Conservation (phyloP, 2,888 invertebrate species). For the Phragmatobia fuliginosa region DNA sequence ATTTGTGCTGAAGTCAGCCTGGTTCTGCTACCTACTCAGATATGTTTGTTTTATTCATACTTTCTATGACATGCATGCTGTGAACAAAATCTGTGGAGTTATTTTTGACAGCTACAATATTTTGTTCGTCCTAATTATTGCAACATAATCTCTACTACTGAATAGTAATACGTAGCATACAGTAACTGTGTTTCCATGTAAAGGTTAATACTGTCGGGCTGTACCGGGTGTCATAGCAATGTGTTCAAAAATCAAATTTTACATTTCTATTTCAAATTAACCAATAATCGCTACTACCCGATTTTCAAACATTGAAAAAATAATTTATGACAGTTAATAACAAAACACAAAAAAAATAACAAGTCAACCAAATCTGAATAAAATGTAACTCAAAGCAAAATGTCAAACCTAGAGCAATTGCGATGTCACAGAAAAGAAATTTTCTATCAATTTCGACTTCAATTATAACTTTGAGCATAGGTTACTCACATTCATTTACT, state of each 20-base stretch:
- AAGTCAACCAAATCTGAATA: neutral
- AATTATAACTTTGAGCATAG: neutral
- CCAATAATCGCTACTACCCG: neutral
- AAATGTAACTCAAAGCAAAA: neutral
- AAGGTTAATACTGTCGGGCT: too few species aligned
- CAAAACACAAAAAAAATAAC: neutral
- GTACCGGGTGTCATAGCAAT: too few species aligned
- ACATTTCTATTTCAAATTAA: neutral
- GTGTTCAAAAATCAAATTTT: neutral
- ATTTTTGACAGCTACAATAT: too few species aligned
- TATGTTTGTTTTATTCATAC: too few species aligned
- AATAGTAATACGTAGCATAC: too few species aligned
- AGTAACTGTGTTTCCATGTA: too few species aligned
- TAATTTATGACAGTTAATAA: neutral
- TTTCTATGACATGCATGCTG: too few species aligned
- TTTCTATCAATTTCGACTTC: conserved; percentile 1
- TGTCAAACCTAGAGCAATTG: neutral
- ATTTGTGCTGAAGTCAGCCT: too few species aligned
- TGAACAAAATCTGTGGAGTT: too few species aligned
- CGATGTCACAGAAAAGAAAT: neutral
- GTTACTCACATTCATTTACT: neutral
- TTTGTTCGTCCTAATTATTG: too few species aligned
- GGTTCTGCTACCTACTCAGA: too few species aligned
- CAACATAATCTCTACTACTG: too few species aligned
- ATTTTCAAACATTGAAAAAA: neutral